A percentile compares a stretch with the other conserved stretches of the same genome.
These are phyloP conservation scores for Oscheius sp. DNA, from an alignment of 1,140 invertebrate genomes.

Conservation along the genomic window DNA sequence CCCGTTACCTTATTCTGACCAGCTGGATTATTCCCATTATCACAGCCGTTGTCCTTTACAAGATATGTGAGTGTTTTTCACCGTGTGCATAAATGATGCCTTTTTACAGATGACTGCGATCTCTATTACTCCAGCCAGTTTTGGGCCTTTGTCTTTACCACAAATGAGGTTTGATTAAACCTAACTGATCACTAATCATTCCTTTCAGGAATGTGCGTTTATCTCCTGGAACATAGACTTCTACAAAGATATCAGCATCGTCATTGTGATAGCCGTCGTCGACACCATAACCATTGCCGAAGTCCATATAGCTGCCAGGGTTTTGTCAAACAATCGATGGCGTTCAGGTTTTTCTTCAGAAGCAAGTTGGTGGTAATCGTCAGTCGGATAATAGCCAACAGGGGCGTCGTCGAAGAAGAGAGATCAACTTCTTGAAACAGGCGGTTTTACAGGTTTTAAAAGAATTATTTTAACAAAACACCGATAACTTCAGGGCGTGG, in stretches of 20 bases:
- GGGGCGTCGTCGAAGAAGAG: neutral
- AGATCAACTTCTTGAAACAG: neutral
- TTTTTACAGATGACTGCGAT: constrained; percentile 18
- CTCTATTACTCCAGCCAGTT: constrained; percentile 7
- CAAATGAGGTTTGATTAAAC: neutral
- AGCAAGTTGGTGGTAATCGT: too few species aligned
- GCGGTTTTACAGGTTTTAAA: neutral
- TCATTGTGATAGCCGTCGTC: constrained; percentile 1
- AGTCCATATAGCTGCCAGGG: constrained; percentile 1
- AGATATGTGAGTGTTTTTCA: neutral
- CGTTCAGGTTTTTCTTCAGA: constrained; percentile 7
- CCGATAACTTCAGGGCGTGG: constrained; percentile 1
- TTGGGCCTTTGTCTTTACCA: constrained; percentile 17
- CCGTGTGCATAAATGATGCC: neutral
- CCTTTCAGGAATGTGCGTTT: constrained; percentile 10
- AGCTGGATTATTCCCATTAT: neutral
- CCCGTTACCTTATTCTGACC: neutral
- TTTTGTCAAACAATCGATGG: neutral
- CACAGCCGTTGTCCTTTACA: neutral
- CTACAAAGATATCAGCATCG: constrained; percentile 19
- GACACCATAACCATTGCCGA: constrained; percentile 12
- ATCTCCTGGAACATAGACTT: constrained; percentile 24
- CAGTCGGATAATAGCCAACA: neutral
- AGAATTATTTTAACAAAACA: neutral
- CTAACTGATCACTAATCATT: neutral